Evolutionary conservation across 1,140 invertebrate species (phyloP).

Genomic region (Oreohelix idahoensis): DNA sequence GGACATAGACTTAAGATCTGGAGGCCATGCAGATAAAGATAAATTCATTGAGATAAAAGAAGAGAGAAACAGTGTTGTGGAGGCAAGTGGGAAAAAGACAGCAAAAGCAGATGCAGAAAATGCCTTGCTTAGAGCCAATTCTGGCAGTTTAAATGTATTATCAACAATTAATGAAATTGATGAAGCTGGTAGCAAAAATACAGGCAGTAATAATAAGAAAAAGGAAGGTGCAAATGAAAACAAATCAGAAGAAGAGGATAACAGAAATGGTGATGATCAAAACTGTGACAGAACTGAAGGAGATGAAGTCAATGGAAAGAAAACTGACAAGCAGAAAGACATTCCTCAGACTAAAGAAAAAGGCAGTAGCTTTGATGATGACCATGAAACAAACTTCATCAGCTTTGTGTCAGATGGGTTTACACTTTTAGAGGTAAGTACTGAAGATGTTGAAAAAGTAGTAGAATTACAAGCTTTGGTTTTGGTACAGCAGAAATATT

Average conservation of each 20-base stretch:
- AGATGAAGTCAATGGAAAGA: background rate
- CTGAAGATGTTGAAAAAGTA: background rate
- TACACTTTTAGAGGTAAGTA: slow-evolving; percentile 7
- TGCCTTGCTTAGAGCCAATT: background rate
- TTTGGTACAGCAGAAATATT: too few relatives aligned
- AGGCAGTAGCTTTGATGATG: background rate
- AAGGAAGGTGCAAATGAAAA: background rate
- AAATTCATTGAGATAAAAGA: too few relatives aligned
- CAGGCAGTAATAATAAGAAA: background rate
- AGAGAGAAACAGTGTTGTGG: background rate
- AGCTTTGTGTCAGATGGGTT: background rate
- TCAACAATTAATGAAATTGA: background rate
- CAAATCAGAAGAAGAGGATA: background rate
- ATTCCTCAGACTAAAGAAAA: background rate
- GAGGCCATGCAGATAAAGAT: too few relatives aligned
- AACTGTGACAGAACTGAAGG: background rate
- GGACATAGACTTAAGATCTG: too few relatives aligned
- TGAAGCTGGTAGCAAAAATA: background rate
- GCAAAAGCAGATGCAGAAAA: background rate
- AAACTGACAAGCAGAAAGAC: background rate
- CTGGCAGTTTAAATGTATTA: background rate
- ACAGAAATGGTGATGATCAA: background rate
- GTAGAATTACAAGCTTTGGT: too few relatives aligned
- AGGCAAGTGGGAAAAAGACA: background rate
- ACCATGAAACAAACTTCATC: background rate